Evolutionary conservation across 2,888 invertebrate species (phyloP), one percentile per base, ranked within the genome.

Genomic region (Lymantria dispar): DNA sequence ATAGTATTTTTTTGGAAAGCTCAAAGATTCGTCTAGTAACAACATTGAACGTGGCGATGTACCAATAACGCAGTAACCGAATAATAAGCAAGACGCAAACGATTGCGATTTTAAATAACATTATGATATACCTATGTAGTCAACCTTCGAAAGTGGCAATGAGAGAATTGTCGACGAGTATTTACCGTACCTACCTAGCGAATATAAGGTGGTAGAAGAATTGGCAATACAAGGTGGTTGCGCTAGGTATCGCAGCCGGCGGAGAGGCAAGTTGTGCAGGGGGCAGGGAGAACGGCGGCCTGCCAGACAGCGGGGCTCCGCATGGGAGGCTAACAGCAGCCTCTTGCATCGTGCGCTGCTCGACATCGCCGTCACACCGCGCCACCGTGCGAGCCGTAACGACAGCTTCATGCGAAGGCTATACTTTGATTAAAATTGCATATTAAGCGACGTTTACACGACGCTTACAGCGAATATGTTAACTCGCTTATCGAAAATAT

Each of bases 261-360:
- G 52, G 48, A 44, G 48, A 47, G 46, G 51, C 54, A 47, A 72
- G 72, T 64, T 56, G 50, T 30, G 15, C 22, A 39, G 43, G 50
- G 64, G 68, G 62, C 56, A 63, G 58, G 62, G 68, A 58, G 75
- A 72, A 74, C 73, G 72, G 64, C 75, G 79, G 38, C 78, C 84
- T 78, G 88, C 87, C 91, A 91, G 91, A 92, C 91, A 91, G 91
- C 91, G 91, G 85, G 91, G 91, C 91, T 91, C 91, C 91, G 85
- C 81, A 77, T 87, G 91, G 91, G 90, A 87, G 87, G 88, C 86
- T 80, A 87, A 70, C 86, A 86, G 78, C 87, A 88, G 81, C 88
- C 86, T 89, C 85, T 87, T 87, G 85, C 90, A 87, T 71, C 80
- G 84, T 74, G 75, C 77, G 68, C 71, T 74, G 76, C 77, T 83